Conservation (phyloP, 2,797 vertebrate species). For the Ataeniobius toweri region DNA sequence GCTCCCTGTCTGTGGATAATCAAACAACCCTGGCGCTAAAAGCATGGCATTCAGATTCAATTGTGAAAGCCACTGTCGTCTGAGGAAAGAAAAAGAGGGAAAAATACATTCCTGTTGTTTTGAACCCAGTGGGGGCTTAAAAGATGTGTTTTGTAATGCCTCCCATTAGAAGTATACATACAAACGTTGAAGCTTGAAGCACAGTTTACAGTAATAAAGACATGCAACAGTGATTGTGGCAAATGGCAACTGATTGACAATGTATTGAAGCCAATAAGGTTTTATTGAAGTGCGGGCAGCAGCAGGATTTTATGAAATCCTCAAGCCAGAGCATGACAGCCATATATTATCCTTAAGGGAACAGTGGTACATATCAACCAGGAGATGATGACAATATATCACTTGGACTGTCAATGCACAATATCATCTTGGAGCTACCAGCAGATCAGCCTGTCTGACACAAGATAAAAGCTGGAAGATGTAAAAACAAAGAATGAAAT, state of each 20-base stretch:
- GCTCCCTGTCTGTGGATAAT: slow-evolving; percentile 77
- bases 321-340: slow-evolving; percentile 45
- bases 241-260: slow-evolving; percentile 56
- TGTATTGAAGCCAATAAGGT: slow-evolving; percentile 59
- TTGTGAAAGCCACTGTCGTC: slow-evolving; percentile 67
- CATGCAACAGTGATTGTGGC: slow-evolving; percentile 33
- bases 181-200: slow-evolving; percentile 29
- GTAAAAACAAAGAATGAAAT: slow-evolving; percentile 5
- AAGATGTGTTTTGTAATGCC: slow-evolving; percentile 66
- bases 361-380: slow-evolving; percentile 54
- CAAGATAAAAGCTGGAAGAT: slow-evolving; percentile 2
- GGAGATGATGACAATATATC: slow-evolving; percentile 51
- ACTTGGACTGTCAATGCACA: slow-evolving; percentile 46
- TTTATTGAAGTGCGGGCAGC: slow-evolving; percentile 49
- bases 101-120: slow-evolving; percentile 72
- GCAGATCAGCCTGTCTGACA: slow-evolving; percentile 20
- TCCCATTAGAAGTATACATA: slow-evolving; percentile 60
- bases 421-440: slow-evolving; percentile 40
- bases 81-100: slow-evolving; percentile 62
- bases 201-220: slow-evolving; percentile 38
- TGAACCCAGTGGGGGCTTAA: slow-evolving; percentile 69
- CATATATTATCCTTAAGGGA: slow-evolving; percentile 52
- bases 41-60: slow-evolving; percentile 78
- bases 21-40: slow-evolving; percentile 76
- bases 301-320: slow-evolving; percentile 41